Evolutionary conservation across 2,888 invertebrate species (phyloP).

Genomic region (Meteorus colon): DNA sequence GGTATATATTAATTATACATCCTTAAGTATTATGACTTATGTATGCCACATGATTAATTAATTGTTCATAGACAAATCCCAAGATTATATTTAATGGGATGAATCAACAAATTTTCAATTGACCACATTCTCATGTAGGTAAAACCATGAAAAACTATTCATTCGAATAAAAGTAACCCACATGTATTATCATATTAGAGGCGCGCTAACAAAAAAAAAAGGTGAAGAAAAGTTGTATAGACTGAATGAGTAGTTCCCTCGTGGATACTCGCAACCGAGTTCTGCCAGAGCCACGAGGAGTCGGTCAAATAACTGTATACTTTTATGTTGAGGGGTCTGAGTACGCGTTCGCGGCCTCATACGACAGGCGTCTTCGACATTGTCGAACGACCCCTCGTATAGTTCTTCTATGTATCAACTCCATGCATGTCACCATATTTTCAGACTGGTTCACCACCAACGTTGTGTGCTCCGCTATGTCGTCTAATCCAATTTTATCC

Average conservation of each 20-base stretch:
- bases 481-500: constrained; percentile 37
- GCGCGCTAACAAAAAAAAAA: not conserved
- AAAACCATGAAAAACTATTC: too few species aligned
- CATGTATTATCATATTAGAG: not conserved
- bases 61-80: too few species aligned
- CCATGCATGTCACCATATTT: constrained; percentile 44
- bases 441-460: constrained; percentile 43
- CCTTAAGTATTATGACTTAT: too few species aligned
- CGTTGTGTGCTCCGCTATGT: constrained; percentile 31
- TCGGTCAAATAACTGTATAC: constrained; percentile 71
- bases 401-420: not conserved
- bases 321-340: constrained; percentile 66
- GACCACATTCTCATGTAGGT: too few species aligned
- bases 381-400: constrained; percentile 44
- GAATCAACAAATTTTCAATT: too few species aligned
- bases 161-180: too few species aligned
- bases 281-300: constrained; percentile 61
- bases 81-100: too few species aligned
- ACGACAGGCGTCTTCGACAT: constrained; percentile 66
- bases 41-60: too few species aligned
- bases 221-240: constrained; percentile 2
- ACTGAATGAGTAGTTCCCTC: not conserved
- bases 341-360: constrained; percentile 60
- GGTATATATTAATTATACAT: too few species aligned
- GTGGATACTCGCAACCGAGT: constrained; percentile 43